Conservation (phyloP, 1,140 invertebrate genomes). For the Neodiprion virginianus region DNA sequence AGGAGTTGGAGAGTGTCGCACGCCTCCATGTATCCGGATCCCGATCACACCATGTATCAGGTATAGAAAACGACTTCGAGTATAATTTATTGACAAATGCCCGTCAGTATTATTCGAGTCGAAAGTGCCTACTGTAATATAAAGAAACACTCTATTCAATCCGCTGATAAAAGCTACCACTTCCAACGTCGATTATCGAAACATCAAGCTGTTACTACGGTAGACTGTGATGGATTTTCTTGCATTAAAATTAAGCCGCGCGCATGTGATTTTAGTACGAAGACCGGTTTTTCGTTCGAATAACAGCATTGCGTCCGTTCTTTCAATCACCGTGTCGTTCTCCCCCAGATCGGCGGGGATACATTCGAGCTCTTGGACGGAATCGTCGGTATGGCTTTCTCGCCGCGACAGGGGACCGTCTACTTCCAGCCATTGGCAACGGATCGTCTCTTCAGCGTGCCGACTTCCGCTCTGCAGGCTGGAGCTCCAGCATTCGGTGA, state of each 20-base stretch:
- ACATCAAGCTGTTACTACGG: no score
- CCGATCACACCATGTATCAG: constrained; percentile 72
- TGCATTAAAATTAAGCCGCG: no score
- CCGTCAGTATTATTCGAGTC: neutral
- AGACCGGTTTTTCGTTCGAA: no score
- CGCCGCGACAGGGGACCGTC: constrained; percentile 68
- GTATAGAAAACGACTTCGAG: constrained; percentile 33
- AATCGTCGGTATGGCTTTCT: constrained; percentile 79
- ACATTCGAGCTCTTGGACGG: constrained; percentile 81
- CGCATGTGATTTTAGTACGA: no score
- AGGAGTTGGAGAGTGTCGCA: constrained; percentile 79
- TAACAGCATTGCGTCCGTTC: no score
- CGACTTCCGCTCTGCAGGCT: constrained; percentile 72
- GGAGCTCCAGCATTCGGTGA: constrained; percentile 74
- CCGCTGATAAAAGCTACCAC: no score
- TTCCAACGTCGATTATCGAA: no score
- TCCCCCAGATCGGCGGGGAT: constrained; percentile 59
- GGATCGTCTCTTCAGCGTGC: constrained; percentile 78
- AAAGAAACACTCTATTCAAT: no score
- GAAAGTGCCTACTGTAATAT: no score
- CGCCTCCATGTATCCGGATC: constrained; percentile 82
- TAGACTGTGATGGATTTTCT: no score
- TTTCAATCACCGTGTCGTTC: constrained; percentile 48
- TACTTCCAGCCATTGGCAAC: constrained; percentile 87
- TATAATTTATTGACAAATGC: neutral